Evolutionary conservation across 2,888 invertebrate species (phyloP).

Genomic region (Himalopsyche kuldschensis): DNA sequence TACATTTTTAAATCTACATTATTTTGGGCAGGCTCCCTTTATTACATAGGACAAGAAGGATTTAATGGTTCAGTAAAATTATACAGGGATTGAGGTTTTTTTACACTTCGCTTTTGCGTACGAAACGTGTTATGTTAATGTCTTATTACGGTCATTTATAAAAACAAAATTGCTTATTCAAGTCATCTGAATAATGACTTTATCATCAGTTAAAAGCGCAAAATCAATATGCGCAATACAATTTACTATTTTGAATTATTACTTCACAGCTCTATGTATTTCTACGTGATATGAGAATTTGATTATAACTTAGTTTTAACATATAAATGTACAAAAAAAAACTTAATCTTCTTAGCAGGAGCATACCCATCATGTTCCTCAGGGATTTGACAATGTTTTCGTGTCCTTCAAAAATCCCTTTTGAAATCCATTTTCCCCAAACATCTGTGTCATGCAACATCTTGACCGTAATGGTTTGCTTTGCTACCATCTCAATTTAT

Average conservation of each 20-base stretch:
- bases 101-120: neutral
- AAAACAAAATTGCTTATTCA: neutral
- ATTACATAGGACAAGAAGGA: neutral
- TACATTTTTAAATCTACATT: neutral
- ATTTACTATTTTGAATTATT: neutral
- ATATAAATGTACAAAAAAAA: too few species aligned
- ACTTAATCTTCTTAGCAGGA: too few species aligned
- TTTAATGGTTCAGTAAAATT: neutral
- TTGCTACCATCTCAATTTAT: slow-evolving; percentile 19
- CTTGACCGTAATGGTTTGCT: slow-evolving; percentile 19
- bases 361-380: neutral
- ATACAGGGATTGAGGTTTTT: neutral
- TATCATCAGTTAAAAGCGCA: too few species aligned
- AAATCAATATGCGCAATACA: too few species aligned
- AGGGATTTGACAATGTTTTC: neutral
- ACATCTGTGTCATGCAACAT: slow-evolving; percentile 23
- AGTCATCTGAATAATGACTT: neutral
- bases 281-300: too few species aligned
- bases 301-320: too few species aligned
- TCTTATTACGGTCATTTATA: neutral
- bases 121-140: neutral
- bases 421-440: slow-evolving; percentile 12
- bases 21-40: neutral
- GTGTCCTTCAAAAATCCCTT: slow-evolving; percentile 9
- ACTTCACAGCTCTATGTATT: too few species aligned